These are phyloP conservation scores for Tenthredo scrophulariae DNA, from an alignment of 2,888 invertebrate species.

Conservation along the genomic window DNA sequence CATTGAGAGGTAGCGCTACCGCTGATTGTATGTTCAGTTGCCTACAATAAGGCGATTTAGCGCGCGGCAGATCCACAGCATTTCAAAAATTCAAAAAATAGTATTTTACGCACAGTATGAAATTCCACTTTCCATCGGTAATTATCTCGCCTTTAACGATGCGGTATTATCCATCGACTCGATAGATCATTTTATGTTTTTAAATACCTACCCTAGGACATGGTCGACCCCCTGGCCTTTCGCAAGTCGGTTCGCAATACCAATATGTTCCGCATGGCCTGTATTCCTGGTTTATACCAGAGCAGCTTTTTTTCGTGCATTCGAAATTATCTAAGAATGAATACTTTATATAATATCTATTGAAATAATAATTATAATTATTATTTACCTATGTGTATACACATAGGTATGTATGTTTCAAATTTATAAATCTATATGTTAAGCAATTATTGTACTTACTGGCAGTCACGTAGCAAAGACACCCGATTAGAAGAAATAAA, in stretches of 20 bases:
- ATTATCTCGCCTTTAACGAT: neutral
- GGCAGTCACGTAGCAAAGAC: neutral
- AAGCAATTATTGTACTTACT: neutral
- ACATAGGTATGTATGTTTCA: neutral
- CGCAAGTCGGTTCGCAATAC: conserved; percentile 4
- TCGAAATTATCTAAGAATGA: neutral
- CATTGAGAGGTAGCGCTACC: neutral
- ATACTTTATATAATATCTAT: neutral
- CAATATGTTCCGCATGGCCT: neutral
- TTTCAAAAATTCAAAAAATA: neutral
- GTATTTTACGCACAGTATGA: neutral
- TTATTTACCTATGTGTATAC: too few species aligned
- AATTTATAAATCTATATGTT: neutral
- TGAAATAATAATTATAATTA: too few species aligned
- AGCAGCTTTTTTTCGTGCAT: neutral
- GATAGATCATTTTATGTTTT: neutral
- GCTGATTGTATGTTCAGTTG: neutral
- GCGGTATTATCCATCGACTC: neutral
- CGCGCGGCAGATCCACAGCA: neutral
- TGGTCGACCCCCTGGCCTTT: neutral
- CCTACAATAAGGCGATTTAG: neutral
- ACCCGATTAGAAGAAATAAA: neutral
- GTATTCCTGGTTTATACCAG: neutral
- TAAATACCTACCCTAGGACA: conserved; percentile 14
- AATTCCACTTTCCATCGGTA: neutral